Evolutionary conservation across 2,113 vertebrate species (phyloP).

Genomic region (Amblyornis subalaris): DNA sequence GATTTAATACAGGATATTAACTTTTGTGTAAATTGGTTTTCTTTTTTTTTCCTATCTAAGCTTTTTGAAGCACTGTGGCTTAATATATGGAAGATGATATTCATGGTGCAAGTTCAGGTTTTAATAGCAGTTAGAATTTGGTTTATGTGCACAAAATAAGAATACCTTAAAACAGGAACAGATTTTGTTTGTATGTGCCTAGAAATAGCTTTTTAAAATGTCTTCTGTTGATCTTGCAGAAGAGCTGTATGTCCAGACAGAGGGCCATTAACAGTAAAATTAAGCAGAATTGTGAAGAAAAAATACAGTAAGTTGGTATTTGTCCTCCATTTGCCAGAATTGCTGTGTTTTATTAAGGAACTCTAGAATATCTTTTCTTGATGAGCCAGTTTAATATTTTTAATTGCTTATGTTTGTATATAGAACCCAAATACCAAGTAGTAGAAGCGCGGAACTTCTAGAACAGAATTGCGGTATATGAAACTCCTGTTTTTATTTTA

Average conservation of each 20-base stretch:
- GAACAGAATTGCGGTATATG: neutral
- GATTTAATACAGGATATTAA: neutral
- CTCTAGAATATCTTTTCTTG: neutral
- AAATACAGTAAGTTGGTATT: constrained; percentile 69
- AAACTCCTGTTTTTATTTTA: neutral
- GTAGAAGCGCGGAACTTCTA: neutral
- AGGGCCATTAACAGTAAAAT: constrained; percentile 27
- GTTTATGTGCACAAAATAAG: neutral
- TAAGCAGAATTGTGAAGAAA: constrained; percentile 60
- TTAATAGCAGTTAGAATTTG: neutral
- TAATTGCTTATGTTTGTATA: neutral
- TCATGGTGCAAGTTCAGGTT: neutral
- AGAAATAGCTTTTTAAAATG: neutral
- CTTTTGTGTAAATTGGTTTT: neutral
- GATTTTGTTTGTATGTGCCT: neutral
- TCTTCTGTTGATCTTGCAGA: constrained; percentile 60
- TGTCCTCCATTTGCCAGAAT: neutral
- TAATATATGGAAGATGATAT: neutral
- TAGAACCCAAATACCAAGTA: neutral
- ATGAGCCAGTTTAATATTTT: neutral
- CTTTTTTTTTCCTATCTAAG: neutral
- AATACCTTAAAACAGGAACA: neutral
- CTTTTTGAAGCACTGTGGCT: neutral
- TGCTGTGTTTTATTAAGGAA: neutral
- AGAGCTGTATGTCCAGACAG: constrained; percentile 7